phyloP scores from a whole-genome alignment of 2,113 vertebrate genomes.

The Vidua chalybeata region DNA sequence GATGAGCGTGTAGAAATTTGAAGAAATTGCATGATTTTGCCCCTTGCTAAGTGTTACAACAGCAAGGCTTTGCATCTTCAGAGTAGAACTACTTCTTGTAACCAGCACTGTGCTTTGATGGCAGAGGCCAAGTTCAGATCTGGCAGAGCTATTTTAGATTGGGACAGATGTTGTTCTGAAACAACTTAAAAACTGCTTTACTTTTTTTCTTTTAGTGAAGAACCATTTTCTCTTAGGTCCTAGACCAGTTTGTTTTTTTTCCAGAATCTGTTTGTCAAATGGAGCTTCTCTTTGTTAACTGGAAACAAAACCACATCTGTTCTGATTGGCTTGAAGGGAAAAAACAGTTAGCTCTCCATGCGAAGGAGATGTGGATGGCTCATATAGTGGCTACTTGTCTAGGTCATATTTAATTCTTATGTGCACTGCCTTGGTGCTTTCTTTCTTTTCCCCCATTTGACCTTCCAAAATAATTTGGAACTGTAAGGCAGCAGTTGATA shows the following conservation, averaged over 20 bases:
- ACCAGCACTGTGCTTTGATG: neutral
- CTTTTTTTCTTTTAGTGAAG: neutral
- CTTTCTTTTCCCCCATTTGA: neutral
- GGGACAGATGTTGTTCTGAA: neutral
- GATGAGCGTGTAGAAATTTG: neutral
- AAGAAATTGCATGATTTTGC: neutral
- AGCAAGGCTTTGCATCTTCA: neutral
- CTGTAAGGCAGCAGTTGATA: neutral
- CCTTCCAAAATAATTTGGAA: neutral
- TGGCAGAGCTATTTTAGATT: neutral
- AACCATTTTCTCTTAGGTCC: neutral
- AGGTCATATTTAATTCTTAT: neutral
- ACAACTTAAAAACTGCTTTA: neutral
- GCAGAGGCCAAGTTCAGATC: neutral
- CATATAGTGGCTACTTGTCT: neutral
- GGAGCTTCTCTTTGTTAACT: slow-evolving; percentile 10
- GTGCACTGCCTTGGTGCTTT: neutral
- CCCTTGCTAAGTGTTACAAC: neutral
- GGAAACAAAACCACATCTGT: slow-evolving; percentile 11
- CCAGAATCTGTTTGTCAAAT: neutral
- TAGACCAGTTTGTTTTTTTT: neutral
- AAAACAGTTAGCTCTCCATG: neutral
- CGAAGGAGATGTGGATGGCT: neutral
- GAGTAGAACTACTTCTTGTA: neutral
- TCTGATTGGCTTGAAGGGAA: neutral